Percentiles rank a stretch among this genome's conserved stretches.
These are phyloP conservation scores for Panthera tigris DNA, from an alignment of 2,113 vertebrate genomes.

Conservation along the genomic window DNA sequence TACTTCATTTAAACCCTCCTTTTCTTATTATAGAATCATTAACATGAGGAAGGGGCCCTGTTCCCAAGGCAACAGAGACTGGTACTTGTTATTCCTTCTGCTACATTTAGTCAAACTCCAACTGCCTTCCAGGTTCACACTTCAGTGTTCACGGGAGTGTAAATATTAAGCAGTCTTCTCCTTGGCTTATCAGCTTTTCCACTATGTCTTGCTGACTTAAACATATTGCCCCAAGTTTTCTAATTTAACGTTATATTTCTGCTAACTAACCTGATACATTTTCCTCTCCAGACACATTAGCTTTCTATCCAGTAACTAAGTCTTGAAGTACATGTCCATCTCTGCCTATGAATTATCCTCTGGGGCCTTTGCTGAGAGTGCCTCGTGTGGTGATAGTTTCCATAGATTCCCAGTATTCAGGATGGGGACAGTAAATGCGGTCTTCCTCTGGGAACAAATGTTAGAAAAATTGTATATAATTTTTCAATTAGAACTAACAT, in stretches of 20 bases:
- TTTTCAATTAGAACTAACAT: constrained; percentile 15
- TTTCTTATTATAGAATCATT: constrained; percentile 26
- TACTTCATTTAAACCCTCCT: not conserved
- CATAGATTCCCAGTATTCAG: not conserved
- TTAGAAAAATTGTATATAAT: not conserved
- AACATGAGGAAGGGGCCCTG: not conserved
- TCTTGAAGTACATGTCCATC: not conserved
- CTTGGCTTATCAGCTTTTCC: not conserved
- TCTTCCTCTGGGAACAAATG: not conserved
- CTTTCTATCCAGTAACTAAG: not conserved
- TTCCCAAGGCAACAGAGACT: constrained; percentile 26
- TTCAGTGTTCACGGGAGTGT: not conserved
- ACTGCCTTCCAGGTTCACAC: not conserved
- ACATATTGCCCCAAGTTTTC: not conserved
- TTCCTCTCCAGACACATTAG: not conserved
- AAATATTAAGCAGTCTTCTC: constrained; percentile 3
- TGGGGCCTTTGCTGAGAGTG: not conserved
- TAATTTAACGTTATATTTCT: not conserved
- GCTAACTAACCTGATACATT: not conserved
- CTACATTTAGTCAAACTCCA: not conserved
- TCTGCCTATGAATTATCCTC: not conserved
- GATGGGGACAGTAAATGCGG: not conserved
- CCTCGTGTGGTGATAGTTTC: not conserved
- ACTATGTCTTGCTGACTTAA: not conserved
- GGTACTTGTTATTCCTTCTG: not conserved